Evolutionary conservation across 2,797 vertebrate genomes (phyloP), one percentile per base, ranked within the genome.

Genomic region (Poecile montanus): DNA sequence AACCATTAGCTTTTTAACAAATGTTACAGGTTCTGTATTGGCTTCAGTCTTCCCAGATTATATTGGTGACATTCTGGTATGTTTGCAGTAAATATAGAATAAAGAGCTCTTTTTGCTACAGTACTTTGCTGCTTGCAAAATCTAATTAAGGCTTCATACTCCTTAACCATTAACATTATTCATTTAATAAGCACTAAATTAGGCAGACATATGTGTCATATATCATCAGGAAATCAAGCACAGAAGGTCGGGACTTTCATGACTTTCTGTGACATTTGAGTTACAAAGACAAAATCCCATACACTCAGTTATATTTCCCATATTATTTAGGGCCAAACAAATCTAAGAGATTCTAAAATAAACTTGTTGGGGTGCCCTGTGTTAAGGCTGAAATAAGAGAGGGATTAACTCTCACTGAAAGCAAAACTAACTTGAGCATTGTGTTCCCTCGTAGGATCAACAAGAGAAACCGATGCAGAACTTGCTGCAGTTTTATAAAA

Each of bases 141-240:
- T 70, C 89, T 94, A 92, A 96, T 96, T 93, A 95, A 82, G 60
- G 0, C 29, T 94, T 95, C 68, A 60, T 83, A 83, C 17, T 92
- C 63, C 61, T 94, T 87, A 94, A 84, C 57, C n/a, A 88, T 84
- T 87, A 95, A 61, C 65, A 91, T 83, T 76, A 77, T 79, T 90
- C 32, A 57, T 92, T 79, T 91, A 93, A 88, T 94, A 94, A 95
- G 68, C n/a, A 82, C 60, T 88, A 95, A 93, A 95, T 82, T 88
- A 92, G 54, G 57, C 62, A 92, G 51, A 60, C 82, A 87, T 91
- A 85, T 68, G 42, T 91, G 79, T 91, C 78, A 81, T 89, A 86
- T 44, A 88, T 92, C 76, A 90, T 93, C 73, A 80, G 44, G 38
- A 95, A 94, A 78, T 85, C 91, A 89, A 91, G 42, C 45, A 67